Base-by-base conservation (phyloP, 2,113 vertebrate genomes). In the Triplophysa siluroides region DNA sequence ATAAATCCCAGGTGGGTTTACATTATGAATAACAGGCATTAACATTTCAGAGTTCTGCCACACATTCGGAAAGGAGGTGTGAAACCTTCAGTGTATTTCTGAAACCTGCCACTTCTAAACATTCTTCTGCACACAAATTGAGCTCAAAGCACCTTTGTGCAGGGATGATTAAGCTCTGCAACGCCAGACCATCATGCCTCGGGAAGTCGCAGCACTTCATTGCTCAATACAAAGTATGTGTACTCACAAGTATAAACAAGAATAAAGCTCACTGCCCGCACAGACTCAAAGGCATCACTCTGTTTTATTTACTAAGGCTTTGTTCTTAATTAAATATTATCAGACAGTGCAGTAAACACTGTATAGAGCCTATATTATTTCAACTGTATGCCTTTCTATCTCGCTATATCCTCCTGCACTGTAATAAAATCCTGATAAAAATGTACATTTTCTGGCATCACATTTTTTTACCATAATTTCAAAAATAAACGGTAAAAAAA, bases 1-100 rank as follows among this genome's bases (percentile, higher is more conserved):
- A 47, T 64, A 26, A 72, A 71, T 80, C 50, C 73, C 67, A 80
- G 65, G 60, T 65, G 60, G 43, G 14, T 47, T 23, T 70, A 76
- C 43, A 26, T 60, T 63, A 67, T 75, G 23, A 81, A 54, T 78
- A 61, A 64, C 29, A 52, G 21, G 43, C 64, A 77, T 82, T 82
- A 82, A 52, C 74, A 77, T 82, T 78, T 78, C 74, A 82, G 45
- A 69, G 65, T 58, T 2, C 19, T 18, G 24, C 56, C 29, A 24
- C 47, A 52, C 56, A 58, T 66, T 58, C n/a, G 23, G 33, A 79
- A 67, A 47, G 21, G 47, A 45, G 67, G n/a, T 74, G 12, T 19
- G 45, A 26, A 72, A 64, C 58, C 33, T 64, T 80, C 61, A 74
- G 45, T 56, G 70, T 1, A 23, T 79, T 72, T 79, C 58, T 54